Evolutionary conservation across 2,888 invertebrate species (phyloP), one percentile per base, ranked within the genome.

Genomic region (Xestoiulus laeticollis): DNA sequence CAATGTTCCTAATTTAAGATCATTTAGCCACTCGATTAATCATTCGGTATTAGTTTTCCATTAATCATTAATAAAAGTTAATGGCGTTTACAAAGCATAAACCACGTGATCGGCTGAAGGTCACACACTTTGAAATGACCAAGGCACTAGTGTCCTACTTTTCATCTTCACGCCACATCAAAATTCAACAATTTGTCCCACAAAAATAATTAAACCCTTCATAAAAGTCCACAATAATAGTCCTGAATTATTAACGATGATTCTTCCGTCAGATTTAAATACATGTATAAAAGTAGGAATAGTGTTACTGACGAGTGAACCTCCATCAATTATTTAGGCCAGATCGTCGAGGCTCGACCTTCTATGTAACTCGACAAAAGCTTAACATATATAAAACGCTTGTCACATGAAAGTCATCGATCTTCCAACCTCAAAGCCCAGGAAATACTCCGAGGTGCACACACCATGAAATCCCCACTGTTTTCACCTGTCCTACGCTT

Each of bases 351-450:
- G 78, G 30, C 78, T 78, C 78, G 78, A 78, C 78, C 78, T 78
- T 14, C 30, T 30, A 16, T 78, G 78, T 12, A 78, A 78, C 30
- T 30, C 78, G 78, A 32, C 78, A 78, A 78, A 78, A 78, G 78
- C 78, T 78, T 78, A 78, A 78, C 78, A 30, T 78, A 26, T 78
- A 78, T 78, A 78, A 78, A 78, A 78, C 16, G 78, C 30, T 30
- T 78, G 78, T 78, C 78, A 78, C 78, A 78, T 14, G 30, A 78
- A 78, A 78, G 78, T 78, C 78, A 78, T 78, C 78, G 78, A 78
- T 78, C 78, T 78, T 78, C 78, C 78, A 78, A 30, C 30, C 59
- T 30, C 78, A 30, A 78, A 78, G 78, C 30, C 78, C 78, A 30
- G 30, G 78, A 30, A 78, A 78, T 12, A 16, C 78, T 78, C 14